Conservation (phyloP, 2,113 vertebrate genomes). For the Labeo catla region DNA sequence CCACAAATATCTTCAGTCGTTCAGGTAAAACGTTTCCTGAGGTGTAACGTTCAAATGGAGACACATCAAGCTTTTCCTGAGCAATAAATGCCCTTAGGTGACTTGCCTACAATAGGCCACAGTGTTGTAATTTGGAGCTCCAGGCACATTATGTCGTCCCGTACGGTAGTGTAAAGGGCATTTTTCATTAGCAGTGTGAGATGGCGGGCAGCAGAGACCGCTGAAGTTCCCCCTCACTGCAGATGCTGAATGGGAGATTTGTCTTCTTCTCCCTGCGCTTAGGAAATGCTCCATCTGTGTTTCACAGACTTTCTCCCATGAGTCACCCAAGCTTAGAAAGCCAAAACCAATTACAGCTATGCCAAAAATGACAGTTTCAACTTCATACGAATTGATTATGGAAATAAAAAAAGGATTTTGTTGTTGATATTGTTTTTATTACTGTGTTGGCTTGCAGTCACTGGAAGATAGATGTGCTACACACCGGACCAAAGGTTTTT, state of each 20-base stretch:
- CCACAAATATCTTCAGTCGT: conserved; percentile 1
- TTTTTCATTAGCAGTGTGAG: conserved; percentile 37
- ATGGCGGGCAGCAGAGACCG: conserved; percentile 36
- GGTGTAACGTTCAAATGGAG: background rate
- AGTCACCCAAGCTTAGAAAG: conserved; percentile 77
- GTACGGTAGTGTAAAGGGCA: conserved; percentile 5
- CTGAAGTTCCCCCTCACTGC: conserved; percentile 47
- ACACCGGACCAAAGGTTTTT: background rate
- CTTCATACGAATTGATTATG: conserved; percentile 74
- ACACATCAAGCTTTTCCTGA: background rate
- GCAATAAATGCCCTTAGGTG: background rate
- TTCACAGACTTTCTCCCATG: conserved; percentile 82
- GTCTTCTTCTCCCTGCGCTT: conserved; percentile 64
- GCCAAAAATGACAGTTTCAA: conserved; percentile 87
- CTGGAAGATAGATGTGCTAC: background rate
- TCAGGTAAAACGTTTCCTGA: background rate
- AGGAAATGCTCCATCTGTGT: conserved; percentile 82
- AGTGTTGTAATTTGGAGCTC: conserved; percentile 27
- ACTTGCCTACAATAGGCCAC: conserved; percentile 1
- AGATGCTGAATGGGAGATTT: conserved; percentile 71
- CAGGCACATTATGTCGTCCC: conserved; percentile 7
- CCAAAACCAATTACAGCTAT: conserved; percentile 84
- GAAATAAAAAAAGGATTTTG: conserved; percentile 69
- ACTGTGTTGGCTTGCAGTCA: conserved; percentile 39
- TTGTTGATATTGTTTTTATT: conserved; percentile 57